Percentiles rank a stretch among this genome's conserved stretches.
phyloP scores from a whole-genome alignment of 2,888 invertebrate species.

The Alcis repandata region DNA sequence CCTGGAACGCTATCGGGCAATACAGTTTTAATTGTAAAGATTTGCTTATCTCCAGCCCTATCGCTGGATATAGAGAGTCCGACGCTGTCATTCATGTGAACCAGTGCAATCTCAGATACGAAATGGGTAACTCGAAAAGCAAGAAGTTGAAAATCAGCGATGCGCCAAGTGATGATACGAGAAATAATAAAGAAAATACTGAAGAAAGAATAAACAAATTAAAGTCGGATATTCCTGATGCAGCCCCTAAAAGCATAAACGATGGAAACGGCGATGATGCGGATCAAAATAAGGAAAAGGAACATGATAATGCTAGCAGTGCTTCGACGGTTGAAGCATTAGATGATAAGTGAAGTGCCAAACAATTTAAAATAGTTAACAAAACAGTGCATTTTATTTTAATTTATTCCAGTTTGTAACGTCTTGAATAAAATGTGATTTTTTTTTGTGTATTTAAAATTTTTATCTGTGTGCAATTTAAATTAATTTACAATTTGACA shows the following conservation, averaged over 20 bases:
- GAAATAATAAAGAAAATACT: constrained; percentile 57
- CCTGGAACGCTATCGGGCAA: constrained; percentile 44
- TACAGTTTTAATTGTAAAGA: constrained; percentile 46
- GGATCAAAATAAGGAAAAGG: constrained; percentile 63
- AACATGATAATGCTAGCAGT: constrained; percentile 78
- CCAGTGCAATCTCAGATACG: constrained; percentile 55
- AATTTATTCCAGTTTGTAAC: constrained; percentile 16
- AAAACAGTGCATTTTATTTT: constrained; percentile 19
- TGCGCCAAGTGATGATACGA: constrained; percentile 56
- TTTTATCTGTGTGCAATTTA: constrained; percentile 1
- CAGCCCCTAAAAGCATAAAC: constrained; percentile 37
- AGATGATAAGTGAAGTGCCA: constrained; percentile 74
- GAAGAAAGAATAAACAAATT: constrained; percentile 71
- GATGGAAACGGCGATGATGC: constrained; percentile 51
- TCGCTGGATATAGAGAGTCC: constrained; percentile 29
- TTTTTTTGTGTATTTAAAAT: constrained; percentile 12
- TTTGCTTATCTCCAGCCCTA: constrained; percentile 44
- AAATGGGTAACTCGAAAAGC: constrained; percentile 81
- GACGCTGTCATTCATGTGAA: constrained; percentile 45
- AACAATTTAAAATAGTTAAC: constrained; percentile 21
- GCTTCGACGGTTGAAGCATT: constrained; percentile 82
- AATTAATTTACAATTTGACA: neutral
- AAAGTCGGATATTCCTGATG: constrained; percentile 68
- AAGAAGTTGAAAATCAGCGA: constrained; percentile 79
- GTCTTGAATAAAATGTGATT: constrained; percentile 20